Conservation (phyloP, 1,140 invertebrate genomes). For the Drosophila elegans region DNA sequence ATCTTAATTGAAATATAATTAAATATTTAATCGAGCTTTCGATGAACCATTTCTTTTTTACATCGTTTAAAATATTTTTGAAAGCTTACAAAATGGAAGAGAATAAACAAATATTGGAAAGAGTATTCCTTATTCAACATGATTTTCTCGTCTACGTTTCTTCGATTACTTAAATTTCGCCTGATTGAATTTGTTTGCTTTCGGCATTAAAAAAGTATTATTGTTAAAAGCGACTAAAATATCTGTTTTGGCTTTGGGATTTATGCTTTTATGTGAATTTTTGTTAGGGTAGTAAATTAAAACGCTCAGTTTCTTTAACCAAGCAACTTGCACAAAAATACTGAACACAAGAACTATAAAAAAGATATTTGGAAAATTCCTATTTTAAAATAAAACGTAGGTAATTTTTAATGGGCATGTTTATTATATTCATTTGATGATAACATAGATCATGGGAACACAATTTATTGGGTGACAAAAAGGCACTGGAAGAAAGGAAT, state of each 20-base stretch:
- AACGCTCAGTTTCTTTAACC: slow-evolving; percentile 22
- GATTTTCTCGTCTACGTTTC: neutral
- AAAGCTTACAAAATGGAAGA: too few relatives aligned
- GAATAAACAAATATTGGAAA: neutral
- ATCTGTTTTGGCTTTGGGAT: slow-evolving; percentile 38
- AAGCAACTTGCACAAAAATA: slow-evolving; percentile 14
- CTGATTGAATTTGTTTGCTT: slow-evolving; percentile 48
- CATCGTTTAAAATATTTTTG: neutral
- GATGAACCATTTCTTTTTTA: neutral
- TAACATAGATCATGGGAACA: slow-evolving; percentile 18
- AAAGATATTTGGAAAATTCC: slow-evolving; percentile 23
- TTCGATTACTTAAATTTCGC: slow-evolving; percentile 36
- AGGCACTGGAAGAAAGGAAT: neutral
- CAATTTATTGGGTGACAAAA: slow-evolving; percentile 16
- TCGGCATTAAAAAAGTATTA: slow-evolving; percentile 40
- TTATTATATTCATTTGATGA: slow-evolving; percentile 48
- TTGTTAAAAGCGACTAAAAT: slow-evolving; percentile 33
- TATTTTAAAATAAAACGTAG: slow-evolving; percentile 29
- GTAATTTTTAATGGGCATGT: slow-evolving; percentile 13
- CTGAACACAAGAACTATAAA: slow-evolving; percentile 24
- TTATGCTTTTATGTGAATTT: slow-evolving; percentile 49
- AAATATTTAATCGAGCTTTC: neutral
- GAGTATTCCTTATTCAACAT: slow-evolving; percentile 6
- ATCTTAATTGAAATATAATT: neutral
- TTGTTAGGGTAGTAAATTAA: slow-evolving; percentile 58